Percentiles rank a stretch among this genome's conserved stretches.
Conservation (phyloP, 2,113 vertebrate species). For the Theristicus caerulescens region DNA sequence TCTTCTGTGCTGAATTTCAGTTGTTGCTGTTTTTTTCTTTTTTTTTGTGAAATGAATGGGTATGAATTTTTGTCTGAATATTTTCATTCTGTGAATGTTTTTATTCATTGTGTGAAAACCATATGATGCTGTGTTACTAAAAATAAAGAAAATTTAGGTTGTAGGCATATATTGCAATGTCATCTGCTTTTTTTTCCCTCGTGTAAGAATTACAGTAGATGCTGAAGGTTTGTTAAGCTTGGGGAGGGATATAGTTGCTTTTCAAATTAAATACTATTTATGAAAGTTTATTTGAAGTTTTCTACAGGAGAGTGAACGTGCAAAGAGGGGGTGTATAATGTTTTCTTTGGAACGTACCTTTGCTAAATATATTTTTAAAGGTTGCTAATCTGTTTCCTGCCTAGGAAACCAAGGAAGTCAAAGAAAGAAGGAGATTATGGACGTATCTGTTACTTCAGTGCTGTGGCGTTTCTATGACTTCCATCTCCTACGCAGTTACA, state of each 20-base stretch:
- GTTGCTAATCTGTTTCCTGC: not conserved
- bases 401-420: not conserved
- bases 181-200: not conserved
- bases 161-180: not conserved
- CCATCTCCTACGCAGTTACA: not conserved
- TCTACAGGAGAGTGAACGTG: not conserved
- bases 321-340: not conserved
- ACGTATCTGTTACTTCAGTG: not conserved
- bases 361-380: not conserved
- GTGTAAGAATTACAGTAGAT: not conserved
- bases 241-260: not conserved
- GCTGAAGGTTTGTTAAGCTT: not conserved
- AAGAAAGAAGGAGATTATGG: not conserved
- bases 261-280: not conserved
- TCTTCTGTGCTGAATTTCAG: not conserved
- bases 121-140: not conserved
- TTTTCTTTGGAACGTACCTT: slow-evolving; percentile 10
- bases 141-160: not conserved
- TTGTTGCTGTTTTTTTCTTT: not conserved
- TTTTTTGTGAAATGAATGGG: not conserved
- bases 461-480: slow-evolving; percentile 17
- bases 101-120: not conserved
- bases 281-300: slow-evolving; percentile 7
- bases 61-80: not conserved
- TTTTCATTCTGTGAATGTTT: not conserved